Evolutionary conservation across 2,113 vertebrate genomes (phyloP).

Genomic region (Cynopterus brachyotis): DNA sequence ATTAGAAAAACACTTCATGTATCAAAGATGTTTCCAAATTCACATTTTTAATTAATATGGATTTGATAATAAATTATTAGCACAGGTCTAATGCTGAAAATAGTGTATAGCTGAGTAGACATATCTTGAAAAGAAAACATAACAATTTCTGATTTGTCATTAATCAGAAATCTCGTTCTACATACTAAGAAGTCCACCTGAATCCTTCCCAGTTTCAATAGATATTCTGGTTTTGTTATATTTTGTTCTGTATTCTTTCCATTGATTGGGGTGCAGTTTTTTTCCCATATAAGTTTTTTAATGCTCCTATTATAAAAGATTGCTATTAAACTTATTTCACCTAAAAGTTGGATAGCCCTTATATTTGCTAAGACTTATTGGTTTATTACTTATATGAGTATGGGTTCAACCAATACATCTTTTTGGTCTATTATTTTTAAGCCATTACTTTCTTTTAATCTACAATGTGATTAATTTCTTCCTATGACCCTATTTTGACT

Average conservation of each 20-base stretch:
- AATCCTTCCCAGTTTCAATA: background rate
- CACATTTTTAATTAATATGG: constrained; percentile 26
- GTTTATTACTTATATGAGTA: background rate
- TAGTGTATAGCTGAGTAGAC: background rate
- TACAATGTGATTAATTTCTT: background rate
- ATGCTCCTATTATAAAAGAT: background rate
- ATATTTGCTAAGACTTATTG: background rate
- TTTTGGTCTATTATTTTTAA: background rate
- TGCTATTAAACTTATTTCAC: background rate
- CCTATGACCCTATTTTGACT: background rate
- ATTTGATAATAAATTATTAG: background rate
- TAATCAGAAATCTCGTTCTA: background rate
- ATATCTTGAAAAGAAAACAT: background rate
- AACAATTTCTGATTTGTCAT: background rate
- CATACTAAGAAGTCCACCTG: background rate
- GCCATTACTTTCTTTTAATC: background rate
- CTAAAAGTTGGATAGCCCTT: background rate
- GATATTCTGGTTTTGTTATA: background rate
- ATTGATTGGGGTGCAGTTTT: background rate
- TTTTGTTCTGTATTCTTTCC: background rate
- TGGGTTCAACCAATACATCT: background rate
- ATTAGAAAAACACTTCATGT: background rate
- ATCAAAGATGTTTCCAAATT: background rate
- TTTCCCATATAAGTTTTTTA: background rate
- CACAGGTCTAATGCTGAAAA: background rate